Evolutionary conservation across 2,797 vertebrate genomes (phyloP).

Genomic region (Cyprinodon diabolis): DNA sequence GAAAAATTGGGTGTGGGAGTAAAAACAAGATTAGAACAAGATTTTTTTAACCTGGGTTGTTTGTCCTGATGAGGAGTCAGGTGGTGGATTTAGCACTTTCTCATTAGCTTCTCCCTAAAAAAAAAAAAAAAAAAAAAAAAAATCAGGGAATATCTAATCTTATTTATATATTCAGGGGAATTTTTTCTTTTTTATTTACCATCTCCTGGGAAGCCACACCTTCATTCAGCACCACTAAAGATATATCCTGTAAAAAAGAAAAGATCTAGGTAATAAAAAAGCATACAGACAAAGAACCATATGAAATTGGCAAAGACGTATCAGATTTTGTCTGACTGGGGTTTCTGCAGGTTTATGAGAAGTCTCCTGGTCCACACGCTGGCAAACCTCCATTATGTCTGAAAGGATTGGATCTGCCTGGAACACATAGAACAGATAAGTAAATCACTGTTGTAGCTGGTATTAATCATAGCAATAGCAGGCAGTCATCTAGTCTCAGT

Average conservation of each 20-base stretch:
- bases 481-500: no score
- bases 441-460: not conserved
- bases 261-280: not conserved
- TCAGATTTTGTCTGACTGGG: slow-evolving; percentile 36
- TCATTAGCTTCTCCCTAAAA: slow-evolving; percentile 36
- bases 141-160: not conserved
- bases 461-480: no score
- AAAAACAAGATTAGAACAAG: no score
- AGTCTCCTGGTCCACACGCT: slow-evolving; percentile 26
- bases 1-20: no score
- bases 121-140: slow-evolving; percentile 12
- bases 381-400: slow-evolving; percentile 64
- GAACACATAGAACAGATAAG: not conserved
- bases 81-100: slow-evolving; percentile 39
- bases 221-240: slow-evolving; percentile 26
- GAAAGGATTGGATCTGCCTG: slow-evolving; percentile 72
- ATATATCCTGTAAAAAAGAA: slow-evolving; percentile 37
- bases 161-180: not conserved
- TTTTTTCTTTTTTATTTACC: no score
- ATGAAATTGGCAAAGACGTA: not conserved
- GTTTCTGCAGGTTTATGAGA: slow-evolving; percentile 16
- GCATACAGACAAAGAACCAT: not conserved
- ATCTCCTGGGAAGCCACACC: no score
- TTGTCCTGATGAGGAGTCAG: slow-evolving; percentile 12
- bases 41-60: slow-evolving; percentile 40